phyloP scores from a whole-genome alignment of 2,888 invertebrate genomes.

The Helleia helle region DNA sequence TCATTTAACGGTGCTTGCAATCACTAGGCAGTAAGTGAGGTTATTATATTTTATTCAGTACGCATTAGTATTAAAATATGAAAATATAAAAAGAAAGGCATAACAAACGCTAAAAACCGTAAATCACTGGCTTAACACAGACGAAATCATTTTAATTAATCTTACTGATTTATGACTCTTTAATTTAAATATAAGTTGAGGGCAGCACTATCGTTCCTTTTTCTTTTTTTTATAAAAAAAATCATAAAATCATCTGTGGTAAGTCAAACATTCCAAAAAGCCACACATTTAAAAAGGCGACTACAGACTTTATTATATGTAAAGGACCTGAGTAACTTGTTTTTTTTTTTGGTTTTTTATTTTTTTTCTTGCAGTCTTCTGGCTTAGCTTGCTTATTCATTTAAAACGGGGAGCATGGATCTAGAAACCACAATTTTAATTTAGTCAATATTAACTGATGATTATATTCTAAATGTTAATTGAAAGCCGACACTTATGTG shows the following conservation, averaged over 20 bases:
- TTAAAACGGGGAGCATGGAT: slow-evolving; percentile 88
- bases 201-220: too few species aligned
- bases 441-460: not conserved
- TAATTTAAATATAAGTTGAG: too few species aligned
- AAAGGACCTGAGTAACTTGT: slow-evolving; percentile 57
- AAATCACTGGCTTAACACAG: too few species aligned
- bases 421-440: slow-evolving; percentile 52
- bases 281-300: slow-evolving; percentile 24
- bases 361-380: slow-evolving; percentile 67
- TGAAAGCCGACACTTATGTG: slow-evolving; percentile 1
- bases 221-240: not conserved
- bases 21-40: too few species aligned
- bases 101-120: too few species aligned
- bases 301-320: slow-evolving; percentile 49
- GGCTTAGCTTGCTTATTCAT: slow-evolving; percentile 78
- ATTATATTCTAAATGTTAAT: not conserved
- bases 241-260: slow-evolving; percentile 10
- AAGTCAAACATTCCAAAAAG: slow-evolving; percentile 20
- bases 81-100: too few species aligned
- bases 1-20: too few species aligned
- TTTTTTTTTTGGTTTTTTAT: slow-evolving; percentile 33
- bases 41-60: too few species aligned
- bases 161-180: too few species aligned
- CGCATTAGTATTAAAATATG: too few species aligned
- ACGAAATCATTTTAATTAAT: too few species aligned